A percentile compares a stretch with the other conserved stretches of the same genome.
These are phyloP conservation scores for Pagrus major DNA, from an alignment of 2,113 vertebrate genomes.

Conservation along the genomic window DNA sequence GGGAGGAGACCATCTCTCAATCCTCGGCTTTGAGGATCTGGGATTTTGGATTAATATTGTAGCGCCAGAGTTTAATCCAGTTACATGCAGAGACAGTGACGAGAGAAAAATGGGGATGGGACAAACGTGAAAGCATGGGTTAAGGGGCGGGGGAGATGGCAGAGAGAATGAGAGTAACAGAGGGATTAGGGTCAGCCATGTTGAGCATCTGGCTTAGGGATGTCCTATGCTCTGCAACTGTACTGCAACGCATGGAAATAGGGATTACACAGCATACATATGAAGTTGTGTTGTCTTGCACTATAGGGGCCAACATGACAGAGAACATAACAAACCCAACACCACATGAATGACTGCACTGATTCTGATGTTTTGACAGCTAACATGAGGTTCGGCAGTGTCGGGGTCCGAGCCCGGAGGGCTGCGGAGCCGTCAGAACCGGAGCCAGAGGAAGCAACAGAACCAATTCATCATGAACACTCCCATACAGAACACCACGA, in stretches of 20 bases:
- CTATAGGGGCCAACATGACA: conserved; percentile 23
- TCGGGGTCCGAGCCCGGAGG: conserved; percentile 66
- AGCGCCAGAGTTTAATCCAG: conserved; percentile 69
- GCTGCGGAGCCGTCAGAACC: conserved; percentile 76
- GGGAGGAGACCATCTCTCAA: conserved; percentile 29
- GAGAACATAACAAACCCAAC: background rate
- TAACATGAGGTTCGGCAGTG: conserved; percentile 72
- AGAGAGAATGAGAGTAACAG: conserved; percentile 67
- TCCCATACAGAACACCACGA: conserved; percentile 56
- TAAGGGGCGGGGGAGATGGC: conserved; percentile 52
- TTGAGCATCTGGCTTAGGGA: conserved; percentile 79
- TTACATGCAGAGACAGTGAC: conserved; percentile 50
- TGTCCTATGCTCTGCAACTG: conserved; percentile 51
- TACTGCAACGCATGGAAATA: conserved; percentile 48
- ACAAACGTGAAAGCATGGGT: conserved; percentile 33
- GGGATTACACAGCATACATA: conserved; percentile 69
- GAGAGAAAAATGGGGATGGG: conserved; percentile 46
- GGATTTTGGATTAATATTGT: conserved; percentile 76
- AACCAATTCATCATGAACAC: conserved; percentile 64
- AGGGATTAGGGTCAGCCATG: conserved; percentile 84
- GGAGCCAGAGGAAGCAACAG: conserved; percentile 70
- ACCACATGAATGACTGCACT: background rate
- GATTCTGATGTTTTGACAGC: conserved; percentile 51
- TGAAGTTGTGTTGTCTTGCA: conserved; percentile 36
- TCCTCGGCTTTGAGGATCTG: conserved; percentile 55